Base-by-base conservation (phyloP, 2,113 vertebrate species). In the Phoxinus phoxinus region DNA sequence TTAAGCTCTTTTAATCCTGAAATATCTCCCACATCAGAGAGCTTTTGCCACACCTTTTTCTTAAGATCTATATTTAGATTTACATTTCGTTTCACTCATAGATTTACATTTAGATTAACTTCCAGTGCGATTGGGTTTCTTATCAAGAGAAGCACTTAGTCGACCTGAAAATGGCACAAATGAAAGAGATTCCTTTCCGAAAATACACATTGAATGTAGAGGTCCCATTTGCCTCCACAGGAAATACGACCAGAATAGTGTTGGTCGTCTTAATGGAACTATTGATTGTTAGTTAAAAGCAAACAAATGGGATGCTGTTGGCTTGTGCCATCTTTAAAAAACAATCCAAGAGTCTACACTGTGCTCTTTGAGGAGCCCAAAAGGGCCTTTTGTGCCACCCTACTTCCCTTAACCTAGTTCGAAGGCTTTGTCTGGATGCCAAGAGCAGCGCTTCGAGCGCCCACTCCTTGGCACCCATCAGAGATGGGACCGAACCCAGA, bases 351-450 rank as follows among this genome's bases (percentile, higher is more conserved):
- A 84, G 81, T 88, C 86, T 90, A 94, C 93, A 94, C 88, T 90
- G 92, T 89, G 87, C 88, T 92, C 91, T 93, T 92, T 94, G 92
- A 93, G 87, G 83, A 84, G 86, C 88, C 93, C 87, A 92, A 93
- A 93, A 90, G 92, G 92, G 91, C 90, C 89, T 88, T 92, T 92
- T 92, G 93, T 95, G 91, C 90, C 88, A 92, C 73, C 81, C 81
- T 78, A 78, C 77, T 89, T 90, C 90, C 87, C 89, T 90, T 91
- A 81, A 89, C 91, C 88, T 90, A 73, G 61, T 90, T 91, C 88
- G 90, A 53, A 89, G 80, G 83, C 88, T 92, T 90, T 90, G 88
- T 92, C 87, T 85, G 84, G 46, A 74, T 93, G 91, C 90, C 88
- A 93, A 71, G 44, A 65, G 27, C 77, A 79, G 67, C 7, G 2